Evolutionary conservation across 2,113 vertebrate species (phyloP).

Genomic region (Capra hircus): DNA sequence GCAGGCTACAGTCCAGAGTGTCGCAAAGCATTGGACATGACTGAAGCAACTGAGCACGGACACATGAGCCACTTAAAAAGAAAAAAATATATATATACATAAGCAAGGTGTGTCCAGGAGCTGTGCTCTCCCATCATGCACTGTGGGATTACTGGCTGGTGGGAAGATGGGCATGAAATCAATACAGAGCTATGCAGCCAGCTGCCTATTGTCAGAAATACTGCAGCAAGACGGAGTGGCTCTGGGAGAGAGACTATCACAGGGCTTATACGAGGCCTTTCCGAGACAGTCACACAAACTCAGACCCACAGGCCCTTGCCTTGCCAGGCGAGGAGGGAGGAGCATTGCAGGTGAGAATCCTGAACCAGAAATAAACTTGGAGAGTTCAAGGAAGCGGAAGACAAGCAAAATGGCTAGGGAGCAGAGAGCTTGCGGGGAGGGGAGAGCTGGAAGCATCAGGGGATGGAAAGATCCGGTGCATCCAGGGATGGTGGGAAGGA

Average conservation of each 20-base stretch:
- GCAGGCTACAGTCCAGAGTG: background rate
- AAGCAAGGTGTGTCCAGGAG: background rate
- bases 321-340: background rate
- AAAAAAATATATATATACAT: background rate
- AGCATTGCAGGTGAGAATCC: background rate
- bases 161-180: background rate
- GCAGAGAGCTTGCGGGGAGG: rapidly evolving
- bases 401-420: background rate
- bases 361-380: background rate
- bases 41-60: background rate
- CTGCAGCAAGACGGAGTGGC: background rate
- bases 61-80: background rate
- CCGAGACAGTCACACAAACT: background rate
- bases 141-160: background rate
- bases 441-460: background rate
- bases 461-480: rapidly evolving
- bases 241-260: background rate
- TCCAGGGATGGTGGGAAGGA: background rate
- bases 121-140: background rate
- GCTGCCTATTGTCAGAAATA: background rate
- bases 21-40: background rate
- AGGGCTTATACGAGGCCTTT: background rate
- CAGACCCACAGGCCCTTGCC: background rate
- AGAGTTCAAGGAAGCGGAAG: background rate
- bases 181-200: background rate